Base-by-base conservation (phyloP, 2,113 vertebrate genomes). In the Enhydra lutris region DNA sequence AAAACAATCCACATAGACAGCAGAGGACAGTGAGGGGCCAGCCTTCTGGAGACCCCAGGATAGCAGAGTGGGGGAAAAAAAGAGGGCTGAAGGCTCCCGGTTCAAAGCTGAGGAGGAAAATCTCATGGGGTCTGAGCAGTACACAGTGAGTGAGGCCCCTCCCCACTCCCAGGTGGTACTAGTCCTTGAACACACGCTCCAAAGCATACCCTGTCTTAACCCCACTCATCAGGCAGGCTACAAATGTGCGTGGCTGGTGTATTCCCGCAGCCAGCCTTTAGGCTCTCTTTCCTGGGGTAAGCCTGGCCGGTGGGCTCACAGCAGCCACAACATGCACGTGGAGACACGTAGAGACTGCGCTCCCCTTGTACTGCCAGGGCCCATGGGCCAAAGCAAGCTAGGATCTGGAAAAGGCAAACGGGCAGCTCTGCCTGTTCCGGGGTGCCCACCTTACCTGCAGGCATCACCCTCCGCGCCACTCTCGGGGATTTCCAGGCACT, bases 401-500 rank as follows among this genome's bases (percentile, higher is more conserved):
- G 52, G 34, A 0, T 8, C 26, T 50, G 34, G 52, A 26, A 31
- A 76, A 57, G 26, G 45, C 1, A 0, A 47, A 14, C 0, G 24
- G n/a, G 47, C 23, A 21, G 29, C 17, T 39, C 34, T 24, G 20
- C 69, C 15, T 0, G n/a, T 39, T 15, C 82, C 9, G 1, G 13
- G 39, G 29, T 2, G 3, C 34, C 42, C 29, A 0, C 18, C 98
- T 97, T 98, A 99, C 99, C 99, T 99, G 99, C 99, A 99, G 39
- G 99, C 93, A 17, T 99, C 99, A 1, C 98, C 98, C 91, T 98
- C 98, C 0, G 97, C 97, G 2, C 98, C 97, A 47, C 96, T 98
- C 89, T 98, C 96, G 12, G 99, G 98, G 95, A 99, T 99, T 83
- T 98, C 98, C 20, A 98, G 97, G 94, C 99, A 99, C 96, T 99